Percentiles rank a stretch among this genome's conserved stretches.
These are phyloP conservation scores for Fregetta grallaria DNA, from an alignment of 2,113 vertebrate species.

Conservation along the genomic window DNA sequence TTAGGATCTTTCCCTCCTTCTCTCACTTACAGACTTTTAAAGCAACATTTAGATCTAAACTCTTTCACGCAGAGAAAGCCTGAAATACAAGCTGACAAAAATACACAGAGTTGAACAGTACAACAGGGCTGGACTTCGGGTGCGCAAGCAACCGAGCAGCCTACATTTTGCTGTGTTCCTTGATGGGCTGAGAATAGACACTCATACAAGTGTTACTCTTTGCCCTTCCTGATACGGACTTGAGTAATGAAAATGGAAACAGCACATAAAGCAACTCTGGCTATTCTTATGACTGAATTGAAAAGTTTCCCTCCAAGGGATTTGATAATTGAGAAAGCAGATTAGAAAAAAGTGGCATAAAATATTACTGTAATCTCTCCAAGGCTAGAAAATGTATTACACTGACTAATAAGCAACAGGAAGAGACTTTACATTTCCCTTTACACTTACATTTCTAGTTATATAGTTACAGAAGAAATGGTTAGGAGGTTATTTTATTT, in stretches of 20 bases:
- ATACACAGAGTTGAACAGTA: background rate
- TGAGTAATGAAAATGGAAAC: slow-evolving; percentile 26
- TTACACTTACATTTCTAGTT: slow-evolving; percentile 34
- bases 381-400: slow-evolving; percentile 48
- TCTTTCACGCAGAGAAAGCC: background rate
- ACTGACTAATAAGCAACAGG: slow-evolving; percentile 38
- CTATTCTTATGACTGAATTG: slow-evolving; percentile 24
- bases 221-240: background rate
- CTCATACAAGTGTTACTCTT: background rate
- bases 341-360: slow-evolving; percentile 51
- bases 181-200: background rate
- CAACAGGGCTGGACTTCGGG: background rate
- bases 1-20: background rate
- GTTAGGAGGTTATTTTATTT: slow-evolving; percentile 9
- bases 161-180: background rate
- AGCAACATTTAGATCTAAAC: background rate
- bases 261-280: background rate
- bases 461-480: background rate
- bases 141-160: background rate
- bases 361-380: slow-evolving; percentile 49
- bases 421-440: slow-evolving; percentile 44
- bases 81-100: background rate
- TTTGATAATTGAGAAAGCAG: slow-evolving; percentile 60
- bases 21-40: background rate
- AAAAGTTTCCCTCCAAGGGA: slow-evolving; percentile 42